phyloP scores from a whole-genome alignment of 2,113 vertebrate genomes.

The Cricetomys ansorgei region DNA sequence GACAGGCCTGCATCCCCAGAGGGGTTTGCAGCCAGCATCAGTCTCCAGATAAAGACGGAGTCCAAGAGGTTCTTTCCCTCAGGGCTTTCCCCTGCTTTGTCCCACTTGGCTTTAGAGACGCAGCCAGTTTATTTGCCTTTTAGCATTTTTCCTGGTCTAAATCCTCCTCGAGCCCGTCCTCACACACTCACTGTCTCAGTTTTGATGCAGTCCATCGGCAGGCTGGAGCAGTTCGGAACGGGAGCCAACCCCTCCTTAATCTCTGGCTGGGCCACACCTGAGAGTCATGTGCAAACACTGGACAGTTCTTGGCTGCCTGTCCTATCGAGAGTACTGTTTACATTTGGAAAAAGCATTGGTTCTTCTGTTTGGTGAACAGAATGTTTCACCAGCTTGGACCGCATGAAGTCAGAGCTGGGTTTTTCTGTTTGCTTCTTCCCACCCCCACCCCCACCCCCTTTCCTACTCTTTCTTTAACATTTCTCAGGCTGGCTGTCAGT shows the following conservation, averaged over 20 bases:
- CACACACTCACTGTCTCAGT: not conserved
- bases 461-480: not conserved
- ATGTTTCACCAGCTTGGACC: not conserved
- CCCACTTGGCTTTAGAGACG: not conserved
- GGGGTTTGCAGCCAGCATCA: not conserved
- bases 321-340: conserved; percentile 51
- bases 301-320: conserved; percentile 28
- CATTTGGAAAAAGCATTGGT: conserved; percentile 51
- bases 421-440: not conserved
- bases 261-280: conserved; percentile 37
- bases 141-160: not conserved
- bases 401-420: not conserved
- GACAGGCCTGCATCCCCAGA: not conserved
- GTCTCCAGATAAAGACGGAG: conserved; percentile 37
- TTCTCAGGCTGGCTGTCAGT: not conserved
- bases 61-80: not conserved
- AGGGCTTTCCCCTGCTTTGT: not conserved
- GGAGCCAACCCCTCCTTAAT: not conserved
- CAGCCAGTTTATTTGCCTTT: not conserved
- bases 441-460: not conserved
- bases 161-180: not conserved
- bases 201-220: not conserved
- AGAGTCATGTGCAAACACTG: conserved; percentile 49
- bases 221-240: not conserved
- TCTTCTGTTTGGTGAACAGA: not conserved